These are phyloP conservation scores for Drosophila vallismaia DNA, from an alignment of 2,888 invertebrate species.

Conservation along the genomic window DNA sequence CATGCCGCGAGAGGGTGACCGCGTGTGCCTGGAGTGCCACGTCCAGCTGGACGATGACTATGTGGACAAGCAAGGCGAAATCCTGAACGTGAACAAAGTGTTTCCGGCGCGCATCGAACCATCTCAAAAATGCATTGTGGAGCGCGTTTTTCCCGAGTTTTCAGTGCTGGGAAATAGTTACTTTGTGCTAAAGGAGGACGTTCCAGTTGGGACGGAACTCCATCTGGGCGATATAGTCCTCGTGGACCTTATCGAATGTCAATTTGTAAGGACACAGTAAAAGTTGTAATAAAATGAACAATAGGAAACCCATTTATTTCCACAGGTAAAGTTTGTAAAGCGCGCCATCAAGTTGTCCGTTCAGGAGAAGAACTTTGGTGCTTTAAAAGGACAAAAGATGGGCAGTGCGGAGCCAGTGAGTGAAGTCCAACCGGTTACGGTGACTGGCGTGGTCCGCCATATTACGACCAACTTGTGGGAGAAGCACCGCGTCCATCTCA, in stretches of 20 bases:
- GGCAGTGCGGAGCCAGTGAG: rapidly evolving
- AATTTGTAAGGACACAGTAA: slow-evolving; percentile 81
- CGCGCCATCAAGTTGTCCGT: slow-evolving; percentile 74
- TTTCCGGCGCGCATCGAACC: slow-evolving; percentile 86
- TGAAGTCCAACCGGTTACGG: slow-evolving; percentile 82
- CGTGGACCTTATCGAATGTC: slow-evolving; percentile 90
- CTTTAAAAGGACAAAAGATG: slow-evolving; percentile 1
- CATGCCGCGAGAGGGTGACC: slow-evolving; percentile 89
- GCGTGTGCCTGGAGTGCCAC: slow-evolving; percentile 87
- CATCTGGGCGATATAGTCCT: slow-evolving; percentile 87
- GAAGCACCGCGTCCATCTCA: slow-evolving; percentile 59
- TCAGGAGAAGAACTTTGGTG: slow-evolving; percentile 59
- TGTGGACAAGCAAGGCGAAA: slow-evolving; percentile 84
- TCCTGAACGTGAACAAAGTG: slow-evolving; percentile 87
- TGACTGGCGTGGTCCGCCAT: slow-evolving; percentile 85
- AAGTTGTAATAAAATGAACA: neutral
- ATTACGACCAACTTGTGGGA: slow-evolving; percentile 83
- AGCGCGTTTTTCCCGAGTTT: slow-evolving; percentile 83
- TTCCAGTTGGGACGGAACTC: slow-evolving; percentile 86
- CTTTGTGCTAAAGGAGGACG: slow-evolving; percentile 86
- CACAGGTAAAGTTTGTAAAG: slow-evolving; percentile 82
- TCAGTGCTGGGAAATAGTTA: slow-evolving; percentile 87
- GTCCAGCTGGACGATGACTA: slow-evolving; percentile 86
- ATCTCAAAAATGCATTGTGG: slow-evolving; percentile 83
- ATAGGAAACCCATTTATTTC: neutral